Conservation (phyloP, 2,888 invertebrate species). For the Stramonita haemastoma region DNA sequence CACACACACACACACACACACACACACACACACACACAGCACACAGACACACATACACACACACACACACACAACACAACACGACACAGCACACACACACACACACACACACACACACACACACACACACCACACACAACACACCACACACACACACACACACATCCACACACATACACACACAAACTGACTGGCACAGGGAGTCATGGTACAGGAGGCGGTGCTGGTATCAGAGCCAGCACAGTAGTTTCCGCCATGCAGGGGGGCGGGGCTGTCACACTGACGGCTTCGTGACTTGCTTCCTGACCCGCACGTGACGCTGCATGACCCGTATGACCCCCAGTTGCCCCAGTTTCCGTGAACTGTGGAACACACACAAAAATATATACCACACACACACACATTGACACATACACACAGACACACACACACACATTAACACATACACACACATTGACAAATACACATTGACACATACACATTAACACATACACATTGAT, state of each 20-base stretch:
- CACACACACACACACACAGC: no score
- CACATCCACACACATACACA: not conserved
- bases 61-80: no score
- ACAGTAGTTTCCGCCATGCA: slow-evolving; percentile 54
- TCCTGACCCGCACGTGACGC: slow-evolving; percentile 53
- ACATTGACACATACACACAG: no score
- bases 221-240: slow-evolving; percentile 45
- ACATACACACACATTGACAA: no score
- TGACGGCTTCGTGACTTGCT: slow-evolving; percentile 48
- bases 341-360: slow-evolving; percentile 56
- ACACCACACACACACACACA: not conserved
- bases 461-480: no score
- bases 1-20: no score
- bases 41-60: no score
- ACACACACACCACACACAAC: not conserved
- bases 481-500: no score
- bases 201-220: slow-evolving; percentile 43
- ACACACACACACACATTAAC: no score
- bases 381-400: not conserved
- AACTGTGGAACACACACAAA: slow-evolving; percentile 35
- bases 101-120: not conserved
- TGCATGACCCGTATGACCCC: slow-evolving; percentile 52
- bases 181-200: slow-evolving; percentile 30
- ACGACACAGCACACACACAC: no score
- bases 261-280: slow-evolving; percentile 57